Conservation (phyloP, 30 jellyfish, hydroid and myxozoan genomes). For the Cassiopea xamachana region DNA sequence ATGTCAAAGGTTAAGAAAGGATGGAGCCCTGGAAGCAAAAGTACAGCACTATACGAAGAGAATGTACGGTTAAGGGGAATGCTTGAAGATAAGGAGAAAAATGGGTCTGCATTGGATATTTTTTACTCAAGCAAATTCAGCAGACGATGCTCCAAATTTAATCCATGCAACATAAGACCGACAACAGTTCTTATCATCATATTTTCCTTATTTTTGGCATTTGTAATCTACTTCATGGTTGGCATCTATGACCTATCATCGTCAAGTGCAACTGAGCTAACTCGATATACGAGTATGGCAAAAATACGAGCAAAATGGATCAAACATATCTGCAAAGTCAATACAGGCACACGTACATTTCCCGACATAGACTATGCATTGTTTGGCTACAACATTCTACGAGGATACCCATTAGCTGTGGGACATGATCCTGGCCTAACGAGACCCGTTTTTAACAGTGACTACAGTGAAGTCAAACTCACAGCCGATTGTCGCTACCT, state of each 20-base stretch:
- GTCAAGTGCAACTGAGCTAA: conserved; percentile 4
- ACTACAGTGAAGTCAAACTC: conserved; percentile 26
- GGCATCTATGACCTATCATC: not conserved
- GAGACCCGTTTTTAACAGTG: conserved; percentile 61
- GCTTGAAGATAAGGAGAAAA: not conserved
- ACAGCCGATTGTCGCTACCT: conserved; percentile 73
- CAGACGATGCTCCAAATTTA: not conserved
- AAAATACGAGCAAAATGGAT: not conserved
- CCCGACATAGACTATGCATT: conserved; percentile 80
- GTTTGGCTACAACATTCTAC: conserved; percentile 66
- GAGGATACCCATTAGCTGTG: conserved; percentile 67
- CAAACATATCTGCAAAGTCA: conserved; percentile 23
- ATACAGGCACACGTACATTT: conserved; percentile 20
- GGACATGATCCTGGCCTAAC: conserved; percentile 88
- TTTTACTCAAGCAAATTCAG: not conserved
- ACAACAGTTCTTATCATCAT: not conserved
- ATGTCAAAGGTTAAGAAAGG: not conserved
- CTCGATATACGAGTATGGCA: not conserved
- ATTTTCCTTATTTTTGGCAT: not conserved
- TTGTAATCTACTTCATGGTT: conserved; percentile 21
- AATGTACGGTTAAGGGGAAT: conserved; percentile 11
- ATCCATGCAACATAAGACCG: conserved; percentile 16
- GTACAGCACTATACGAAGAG: conserved; percentile 23
- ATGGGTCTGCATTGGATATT: conserved; percentile 23
- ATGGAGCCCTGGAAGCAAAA: not conserved